Base-by-base conservation (phyloP, 1,140 invertebrate genomes). In the Calycopis cecrops region DNA sequence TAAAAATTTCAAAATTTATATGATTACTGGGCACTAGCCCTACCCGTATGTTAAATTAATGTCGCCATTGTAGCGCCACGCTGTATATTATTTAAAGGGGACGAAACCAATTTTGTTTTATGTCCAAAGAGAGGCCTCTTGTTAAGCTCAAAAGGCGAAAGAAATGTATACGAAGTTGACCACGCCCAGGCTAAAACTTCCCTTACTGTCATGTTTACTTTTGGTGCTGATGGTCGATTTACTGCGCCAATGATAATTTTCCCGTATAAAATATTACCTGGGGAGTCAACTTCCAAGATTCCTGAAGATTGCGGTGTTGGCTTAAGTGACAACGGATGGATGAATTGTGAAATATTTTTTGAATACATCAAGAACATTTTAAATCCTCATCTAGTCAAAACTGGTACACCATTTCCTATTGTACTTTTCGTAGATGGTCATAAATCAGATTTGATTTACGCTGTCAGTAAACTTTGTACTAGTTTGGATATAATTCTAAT, bases 361-460 rank as follows among this genome's bases (percentile, higher is more conserved):
- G 42, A 61, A 35, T 61, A 61, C 21, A 50, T 54, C 35, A 54
- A 57, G 16, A 57, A 57, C 28, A 53, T 61, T 28, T 57, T 54
- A 21, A 37, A 57, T 47, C 55, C 47, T 21, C n/a, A 42, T 35
- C 33, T 61, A 14, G 16, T 44, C 9, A 57, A 57, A 54, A 47
- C 4, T 2, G 42, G 40, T 12, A 68, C 65, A 59, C 14, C 48
- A 56, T 67, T 70, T 38, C 82, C 78, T 34, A 62, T 79, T 12
- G 69, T 85, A 14, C 47, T 85, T 16, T 85, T 82, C 53, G 57
- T 86, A 9, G 74, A 85, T 67, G 81, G 79, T 1, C 77, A 86
- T 48, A 73, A 68, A 35, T 72, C 73, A 4, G 77, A 85, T 50
- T 14, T 79, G 2, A 73, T 67, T 0, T 55, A 37, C 11, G 35